Base-by-base conservation (phyloP, 2,113 vertebrate species). In the Meriones unguiculatus region DNA sequence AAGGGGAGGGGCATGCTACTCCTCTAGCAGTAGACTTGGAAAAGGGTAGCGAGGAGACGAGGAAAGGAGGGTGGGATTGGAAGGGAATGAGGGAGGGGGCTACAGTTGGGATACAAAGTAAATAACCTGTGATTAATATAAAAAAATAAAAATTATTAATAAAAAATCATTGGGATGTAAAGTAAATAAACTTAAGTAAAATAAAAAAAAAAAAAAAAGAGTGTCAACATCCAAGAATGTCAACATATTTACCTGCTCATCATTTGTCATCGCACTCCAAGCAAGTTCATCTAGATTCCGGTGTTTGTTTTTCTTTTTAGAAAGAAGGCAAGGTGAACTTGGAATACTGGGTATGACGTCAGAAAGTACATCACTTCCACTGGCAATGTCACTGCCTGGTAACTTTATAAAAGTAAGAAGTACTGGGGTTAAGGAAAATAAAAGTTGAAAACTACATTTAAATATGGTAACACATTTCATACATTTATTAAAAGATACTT, bases 201-300 rank as follows among this genome's bases (percentile, higher is more conserved):
- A 46, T 46, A 4, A 46, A 41, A 41, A 41, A 41, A 46, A 41
- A 41, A 41, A 41, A 41, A 41, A 46, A 46, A 46, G 46, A 57
- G 95, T 64, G 69, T 78, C 24, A 46, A 81, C 12, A 81, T 7
- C 52, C 18, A 59, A 46, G 57, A 64, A 95, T 62, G 73, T 77
- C 46, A 52, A 76, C 20, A 80, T 5, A 82, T 78, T 97, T 98
- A 99, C 99, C 98, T 99, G 99, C 88, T 99, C 99, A 96, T 99
- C 99, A 25, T 99, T 99, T 93, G 99, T 99, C 99, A 99, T 99
- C 14, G 99, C 99, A 85, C 99, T 99, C 99, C 99, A 99, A 22
- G 99, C 99, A 90, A 99, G 99, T 93, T 99, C 99, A 97, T 99
- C 99, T 90, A 99, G 98, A 98, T 99, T 99, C 92, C 98, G 98